Conservation (phyloP, 2,888 invertebrate species). For the Rugalucina vietnamica region DNA sequence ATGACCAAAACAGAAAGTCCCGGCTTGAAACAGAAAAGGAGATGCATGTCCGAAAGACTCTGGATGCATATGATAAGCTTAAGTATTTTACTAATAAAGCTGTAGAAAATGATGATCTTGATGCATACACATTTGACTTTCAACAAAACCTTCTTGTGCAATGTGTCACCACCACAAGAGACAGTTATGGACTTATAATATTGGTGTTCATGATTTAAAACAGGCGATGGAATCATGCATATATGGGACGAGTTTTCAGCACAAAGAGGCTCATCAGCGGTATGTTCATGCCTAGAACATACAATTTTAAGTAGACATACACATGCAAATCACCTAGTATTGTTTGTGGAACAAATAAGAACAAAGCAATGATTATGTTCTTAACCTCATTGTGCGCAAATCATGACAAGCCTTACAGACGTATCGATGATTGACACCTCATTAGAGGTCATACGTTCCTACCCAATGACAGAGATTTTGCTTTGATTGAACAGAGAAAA, state of each 20-base stretch:
- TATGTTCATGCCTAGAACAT: slow-evolving; percentile 29
- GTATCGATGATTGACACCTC: neutral
- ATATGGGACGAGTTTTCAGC: slow-evolving; percentile 32
- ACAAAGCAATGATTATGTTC: slow-evolving; percentile 12
- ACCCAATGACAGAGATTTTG: neutral
- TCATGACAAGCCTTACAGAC: neutral
- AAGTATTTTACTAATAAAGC: neutral
- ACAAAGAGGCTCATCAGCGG: slow-evolving; percentile 37
- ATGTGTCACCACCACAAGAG: slow-evolving; percentile 25
- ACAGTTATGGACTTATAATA: slow-evolving; percentile 40
- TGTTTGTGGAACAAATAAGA: slow-evolving; percentile 4
- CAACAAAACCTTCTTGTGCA: slow-evolving; percentile 39
- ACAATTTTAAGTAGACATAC: slow-evolving; percentile 12
- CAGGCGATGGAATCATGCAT: slow-evolving; percentile 32
- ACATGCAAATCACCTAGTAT: neutral
- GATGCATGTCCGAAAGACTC: slow-evolving; percentile 33
- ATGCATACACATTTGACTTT: slow-evolving; percentile 40
- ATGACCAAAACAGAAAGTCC: slow-evolving; percentile 15
- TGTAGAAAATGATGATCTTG: slow-evolving; percentile 1
- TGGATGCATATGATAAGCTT: slow-evolving; percentile 29
- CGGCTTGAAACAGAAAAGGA: slow-evolving; percentile 24
- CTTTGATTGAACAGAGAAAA: neutral
- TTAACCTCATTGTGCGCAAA: neutral
- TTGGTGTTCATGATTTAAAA: slow-evolving; percentile 40
- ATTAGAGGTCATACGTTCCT: neutral